Percentiles rank a stretch among this genome's conserved stretches.
These are phyloP conservation scores for Cyanistes caeruleus DNA, from an alignment of 2,113 vertebrate genomes.

Conservation along the genomic window DNA sequence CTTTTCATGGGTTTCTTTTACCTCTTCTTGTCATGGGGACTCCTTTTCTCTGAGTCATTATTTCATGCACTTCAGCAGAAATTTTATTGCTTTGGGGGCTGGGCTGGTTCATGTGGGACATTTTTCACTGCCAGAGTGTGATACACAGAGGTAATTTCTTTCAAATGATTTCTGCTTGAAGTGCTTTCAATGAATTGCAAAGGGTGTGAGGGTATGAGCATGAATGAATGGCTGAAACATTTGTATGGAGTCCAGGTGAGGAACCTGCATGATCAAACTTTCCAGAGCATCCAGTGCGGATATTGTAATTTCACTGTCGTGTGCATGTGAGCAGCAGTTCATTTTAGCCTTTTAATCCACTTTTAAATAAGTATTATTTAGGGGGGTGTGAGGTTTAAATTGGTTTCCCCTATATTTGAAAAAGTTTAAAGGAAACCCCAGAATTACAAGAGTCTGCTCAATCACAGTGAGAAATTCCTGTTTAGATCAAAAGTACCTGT, in stretches of 20 bases:
- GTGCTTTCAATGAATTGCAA: slow-evolving; percentile 70
- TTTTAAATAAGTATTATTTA: not conserved
- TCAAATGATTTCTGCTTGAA: slow-evolving; percentile 76
- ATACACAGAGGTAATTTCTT: slow-evolving; percentile 73
- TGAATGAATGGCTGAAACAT: slow-evolving; percentile 30
- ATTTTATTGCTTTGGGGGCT: slow-evolving; percentile 77
- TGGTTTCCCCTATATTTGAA: not conserved
- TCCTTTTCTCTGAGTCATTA: slow-evolving; percentile 71
- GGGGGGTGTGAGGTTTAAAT: not conserved
- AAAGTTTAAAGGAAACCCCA: slow-evolving; percentile 17
- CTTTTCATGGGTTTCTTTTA: slow-evolving; percentile 48
- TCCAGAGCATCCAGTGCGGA: not conserved
- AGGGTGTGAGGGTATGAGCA: not conserved
- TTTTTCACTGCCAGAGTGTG: slow-evolving; percentile 34
- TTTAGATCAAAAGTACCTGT: not conserved
- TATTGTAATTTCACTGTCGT: not conserved
- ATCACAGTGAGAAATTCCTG: not conserved
- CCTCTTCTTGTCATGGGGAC: slow-evolving; percentile 69
- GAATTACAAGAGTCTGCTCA: not conserved
- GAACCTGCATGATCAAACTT: not conserved
- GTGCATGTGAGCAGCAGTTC: not conserved
- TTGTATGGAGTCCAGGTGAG: not conserved
- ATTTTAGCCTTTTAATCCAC: not conserved
- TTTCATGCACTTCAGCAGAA: slow-evolving; percentile 71
- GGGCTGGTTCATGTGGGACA: slow-evolving; percentile 62